Conservation (phyloP, 2,113 vertebrate genomes). For the Hemibagrus wyckioides region DNA sequence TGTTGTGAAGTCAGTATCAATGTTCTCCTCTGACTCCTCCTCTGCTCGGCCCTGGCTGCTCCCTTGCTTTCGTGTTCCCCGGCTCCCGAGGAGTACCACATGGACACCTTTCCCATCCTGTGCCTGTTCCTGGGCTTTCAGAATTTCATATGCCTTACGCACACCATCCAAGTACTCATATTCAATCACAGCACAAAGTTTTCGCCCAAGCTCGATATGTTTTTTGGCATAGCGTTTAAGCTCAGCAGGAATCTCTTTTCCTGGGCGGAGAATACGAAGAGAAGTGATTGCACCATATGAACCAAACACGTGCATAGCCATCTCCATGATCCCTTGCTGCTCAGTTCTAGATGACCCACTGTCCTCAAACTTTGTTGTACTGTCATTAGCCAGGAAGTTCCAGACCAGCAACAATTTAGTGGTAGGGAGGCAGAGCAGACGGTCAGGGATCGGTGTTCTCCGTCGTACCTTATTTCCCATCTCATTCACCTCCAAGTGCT, state of each 20-base stretch:
- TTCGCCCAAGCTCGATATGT: slow-evolving; percentile 72
- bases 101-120: slow-evolving; percentile 43
- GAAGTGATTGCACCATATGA: slow-evolving; percentile 64
- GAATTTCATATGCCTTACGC: slow-evolving; percentile 63
- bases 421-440: slow-evolving; percentile 72
- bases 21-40: slow-evolving; percentile 42
- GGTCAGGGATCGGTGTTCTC: slow-evolving; percentile 66
- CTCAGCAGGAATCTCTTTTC: slow-evolving; percentile 73
- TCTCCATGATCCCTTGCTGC: slow-evolving; percentile 61
- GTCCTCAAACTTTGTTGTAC: not conserved
- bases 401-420: slow-evolving; percentile 78
- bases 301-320: slow-evolving; percentile 67
- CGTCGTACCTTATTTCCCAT: slow-evolving; percentile 79
- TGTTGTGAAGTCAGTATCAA: slow-evolving; percentile 34
- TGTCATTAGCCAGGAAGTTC: slow-evolving; percentile 63
- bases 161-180: slow-evolving; percentile 73
- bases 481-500: slow-evolving; percentile 76
- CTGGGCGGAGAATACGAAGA: slow-evolving; percentile 75
- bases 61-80: slow-evolving; percentile 61
- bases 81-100: slow-evolving; percentile 68
- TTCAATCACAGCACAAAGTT: slow-evolving; percentile 75
- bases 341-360: not conserved
- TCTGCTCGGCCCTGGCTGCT: slow-evolving; percentile 11
- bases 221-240: slow-evolving; percentile 63
- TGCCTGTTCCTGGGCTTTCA: slow-evolving; percentile 57